phyloP scores from a whole-genome alignment of 1,140 invertebrate species.

The Zaprionus vittiger region DNA sequence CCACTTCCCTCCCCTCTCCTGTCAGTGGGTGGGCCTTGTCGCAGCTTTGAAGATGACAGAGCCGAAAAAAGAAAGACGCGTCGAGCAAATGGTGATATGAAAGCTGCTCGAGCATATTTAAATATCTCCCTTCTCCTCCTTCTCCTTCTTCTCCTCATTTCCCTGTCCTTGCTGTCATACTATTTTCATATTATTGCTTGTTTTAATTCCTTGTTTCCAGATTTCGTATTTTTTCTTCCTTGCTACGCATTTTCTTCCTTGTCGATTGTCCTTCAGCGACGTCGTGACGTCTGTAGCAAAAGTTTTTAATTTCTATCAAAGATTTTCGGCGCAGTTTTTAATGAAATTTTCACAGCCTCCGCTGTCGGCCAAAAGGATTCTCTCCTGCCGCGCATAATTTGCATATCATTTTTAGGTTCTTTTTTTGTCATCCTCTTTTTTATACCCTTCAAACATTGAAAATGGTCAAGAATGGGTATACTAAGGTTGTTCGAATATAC shows the following conservation, averaged over 20 bases:
- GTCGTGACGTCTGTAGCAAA: conserved; percentile 35
- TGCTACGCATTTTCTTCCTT: conserved; percentile 37
- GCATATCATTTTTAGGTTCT: conserved; percentile 64
- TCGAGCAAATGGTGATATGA: conserved; percentile 64
- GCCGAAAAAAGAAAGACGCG: conserved; percentile 35
- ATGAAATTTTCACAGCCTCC: conserved; percentile 70
- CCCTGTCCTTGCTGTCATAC: conserved; percentile 61
- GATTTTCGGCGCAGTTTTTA: conserved; percentile 75
- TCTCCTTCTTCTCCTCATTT: no score
- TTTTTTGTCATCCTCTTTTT: background rate
- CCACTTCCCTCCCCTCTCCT: background rate
- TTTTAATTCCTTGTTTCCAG: conserved; percentile 79
- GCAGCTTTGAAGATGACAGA: conserved; percentile 44
- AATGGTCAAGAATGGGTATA: background rate
- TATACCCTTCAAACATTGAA: background rate
- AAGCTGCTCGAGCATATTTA: conserved; percentile 76
- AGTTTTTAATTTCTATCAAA: conserved; percentile 81
- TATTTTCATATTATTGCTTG: conserved; percentile 81
- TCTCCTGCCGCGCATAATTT: conserved; percentile 56
- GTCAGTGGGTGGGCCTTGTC: conserved; percentile 49
- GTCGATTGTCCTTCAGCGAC: conserved; percentile 70
- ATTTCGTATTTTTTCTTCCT: conserved; percentile 64
- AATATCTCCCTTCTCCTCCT: conserved; percentile 50
- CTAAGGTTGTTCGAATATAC: background rate
- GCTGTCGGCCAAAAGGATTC: conserved; percentile 51